Conservation (phyloP, 1,140 invertebrate species). For the Megalonaias nervosa region DNA sequence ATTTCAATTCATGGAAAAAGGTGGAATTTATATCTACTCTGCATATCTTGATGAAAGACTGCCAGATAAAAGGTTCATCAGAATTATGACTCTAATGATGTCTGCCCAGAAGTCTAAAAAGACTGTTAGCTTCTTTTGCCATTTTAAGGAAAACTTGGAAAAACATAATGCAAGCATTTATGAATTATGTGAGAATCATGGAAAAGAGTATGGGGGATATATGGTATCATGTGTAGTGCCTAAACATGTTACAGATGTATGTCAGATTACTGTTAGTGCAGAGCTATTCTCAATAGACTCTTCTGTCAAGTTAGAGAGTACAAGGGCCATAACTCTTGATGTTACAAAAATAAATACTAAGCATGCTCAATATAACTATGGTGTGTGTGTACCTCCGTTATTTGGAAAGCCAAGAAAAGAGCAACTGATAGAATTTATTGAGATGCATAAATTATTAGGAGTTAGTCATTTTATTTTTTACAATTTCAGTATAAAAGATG, state of each 20-base stretch:
- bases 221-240: constrained; percentile 59
- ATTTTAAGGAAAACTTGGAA: constrained; percentile 17
- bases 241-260: constrained; percentile 18
- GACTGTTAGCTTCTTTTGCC: constrained; percentile 33
- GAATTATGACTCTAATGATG: constrained; percentile 43
- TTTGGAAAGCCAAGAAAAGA: constrained; percentile 56
- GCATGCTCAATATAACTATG: constrained; percentile 33
- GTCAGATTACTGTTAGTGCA: constrained; percentile 30
- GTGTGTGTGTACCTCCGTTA: constrained; percentile 66
- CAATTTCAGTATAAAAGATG: constrained; percentile 43
- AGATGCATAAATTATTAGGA: constrained; percentile 61
- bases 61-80: constrained; percentile 6
- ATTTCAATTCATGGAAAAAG: constrained; percentile 29
- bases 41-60: constrained; percentile 44
- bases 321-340: constrained; percentile 16
- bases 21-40: constrained; percentile 45
- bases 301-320: too few species aligned
- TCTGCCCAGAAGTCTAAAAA: constrained; percentile 26
- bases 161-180: constrained; percentile 23
- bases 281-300: constrained; percentile 1
- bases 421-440: constrained; percentile 65
- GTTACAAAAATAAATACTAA: constrained; percentile 13
- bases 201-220: constrained; percentile 59
- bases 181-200: constrained; percentile 68
- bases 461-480: constrained; percentile 67